Percentiles rank a stretch among this genome's conserved stretches.
Evolutionary conservation across 2,113 vertebrate genomes (phyloP).

Genomic region (Montifringilla adamsi): DNA sequence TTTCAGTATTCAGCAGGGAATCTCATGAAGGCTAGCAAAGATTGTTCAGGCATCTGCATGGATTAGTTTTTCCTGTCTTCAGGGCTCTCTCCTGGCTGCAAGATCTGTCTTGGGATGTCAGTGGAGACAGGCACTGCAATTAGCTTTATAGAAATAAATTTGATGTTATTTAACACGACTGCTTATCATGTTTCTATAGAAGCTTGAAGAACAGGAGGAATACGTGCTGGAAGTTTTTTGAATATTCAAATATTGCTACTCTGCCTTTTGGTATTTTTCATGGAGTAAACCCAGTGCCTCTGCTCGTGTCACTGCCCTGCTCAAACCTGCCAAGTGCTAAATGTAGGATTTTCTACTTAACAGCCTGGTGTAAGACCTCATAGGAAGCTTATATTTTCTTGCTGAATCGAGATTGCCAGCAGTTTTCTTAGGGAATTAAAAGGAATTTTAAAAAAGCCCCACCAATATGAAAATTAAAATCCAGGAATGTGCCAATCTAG

Average conservation of each 20-base stretch:
- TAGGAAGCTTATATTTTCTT: not conserved
- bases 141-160: not conserved
- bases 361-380: not conserved
- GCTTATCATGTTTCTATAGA: not conserved
- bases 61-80: slow-evolving; percentile 28
- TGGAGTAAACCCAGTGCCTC: rapidly evolving
- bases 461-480: not conserved
- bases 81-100: not conserved
- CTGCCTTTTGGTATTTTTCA: not conserved
- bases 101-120: slow-evolving; percentile 21
- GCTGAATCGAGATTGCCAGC: not conserved
- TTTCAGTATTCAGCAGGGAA: slow-evolving; percentile 40
- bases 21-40: not conserved
- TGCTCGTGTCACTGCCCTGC: rapidly evolving
- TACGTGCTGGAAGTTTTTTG: not conserved
- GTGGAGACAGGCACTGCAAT: not conserved
- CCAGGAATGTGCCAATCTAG: not conserved
- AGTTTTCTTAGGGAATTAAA: not conserved
- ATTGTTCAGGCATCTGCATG: not conserved
- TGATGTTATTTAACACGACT: not conserved
- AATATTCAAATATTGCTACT: not conserved
- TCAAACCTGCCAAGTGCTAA: not conserved
- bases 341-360: not conserved
- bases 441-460: not conserved
- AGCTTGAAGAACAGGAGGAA: not conserved